These are phyloP conservation scores for Chelonus insularis DNA, from an alignment of 1,140 invertebrate species.

Conservation along the genomic window DNA sequence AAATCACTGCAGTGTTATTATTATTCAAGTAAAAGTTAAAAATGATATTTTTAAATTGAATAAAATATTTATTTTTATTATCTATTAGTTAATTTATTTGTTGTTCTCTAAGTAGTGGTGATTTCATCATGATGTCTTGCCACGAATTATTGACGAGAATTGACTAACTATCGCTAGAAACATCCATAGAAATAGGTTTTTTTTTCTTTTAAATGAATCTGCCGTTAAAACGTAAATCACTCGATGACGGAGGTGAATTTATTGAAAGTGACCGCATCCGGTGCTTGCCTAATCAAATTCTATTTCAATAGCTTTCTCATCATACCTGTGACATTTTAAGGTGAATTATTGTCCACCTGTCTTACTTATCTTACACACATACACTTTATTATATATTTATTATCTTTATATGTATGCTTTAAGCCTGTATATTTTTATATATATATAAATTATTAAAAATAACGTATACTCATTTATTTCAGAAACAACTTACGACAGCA, in stretches of 20 bases:
- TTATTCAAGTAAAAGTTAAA: no score
- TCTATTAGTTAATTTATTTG: slow-evolving; percentile 25
- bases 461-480: slow-evolving; percentile 33
- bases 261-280: slow-evolving; percentile 49
- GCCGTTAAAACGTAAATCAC: slow-evolving; percentile 35
- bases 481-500: slow-evolving; percentile 66
- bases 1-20: no score
- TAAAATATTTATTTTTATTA: no score
- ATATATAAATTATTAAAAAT: no score
- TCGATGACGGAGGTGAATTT: slow-evolving; percentile 46
- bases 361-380: no score
- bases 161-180: no score
- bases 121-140: slow-evolving; percentile 29
- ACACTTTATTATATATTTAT: no score
- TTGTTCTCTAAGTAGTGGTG: slow-evolving; percentile 18
- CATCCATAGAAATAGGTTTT: no score
- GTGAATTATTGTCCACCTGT: slow-evolving; percentile 28
- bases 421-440: no score
- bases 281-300: slow-evolving; percentile 42
- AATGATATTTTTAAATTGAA: no score
- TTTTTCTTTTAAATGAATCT: slow-evolving; percentile 44
- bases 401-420: no score
- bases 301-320: slow-evolving; percentile 41
- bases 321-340: slow-evolving; percentile 46
- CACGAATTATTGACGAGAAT: no score